Base-by-base conservation (phyloP, 2,797 vertebrate genomes). In the Oophaga sylvatica region DNA sequence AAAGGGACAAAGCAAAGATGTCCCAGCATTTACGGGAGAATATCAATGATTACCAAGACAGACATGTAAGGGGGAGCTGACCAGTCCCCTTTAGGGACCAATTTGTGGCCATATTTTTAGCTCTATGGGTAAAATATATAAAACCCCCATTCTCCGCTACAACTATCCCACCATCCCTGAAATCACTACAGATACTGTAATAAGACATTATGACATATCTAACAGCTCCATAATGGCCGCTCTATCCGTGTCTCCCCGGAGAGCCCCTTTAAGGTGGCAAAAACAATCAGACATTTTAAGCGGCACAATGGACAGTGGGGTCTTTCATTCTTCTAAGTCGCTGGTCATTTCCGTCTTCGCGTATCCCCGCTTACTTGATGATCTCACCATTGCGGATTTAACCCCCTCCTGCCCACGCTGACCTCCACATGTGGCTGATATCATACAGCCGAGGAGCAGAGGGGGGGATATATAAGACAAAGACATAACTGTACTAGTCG, bases 311-410 rank as follows among this genome's bases (percentile, higher is more conserved):
- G 68, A 87, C 81, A 89, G 84, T 71, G 77, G 53, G 4, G 35
- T 81, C 81, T 85, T 81, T 90, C 81, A 80, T 77, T 78, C 84
- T 83, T 82, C n/a, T 35, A 82, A 2, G 79, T 48, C 35, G 60
- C 22, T 79, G 15, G 65, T 88, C 81, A 84, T 84, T 80, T 84
- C 87, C 87, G n/a, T 65, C 71, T 56, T 31, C 45, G n/a, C 31
- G 2, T 19, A 35, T 17, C 80, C 86, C 80, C 80, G 68, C 84
- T 76, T 60, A 31, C 85, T 90, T 90, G 80, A 93, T 95, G 93
- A 94, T 91, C 91, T 95, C 93, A 95, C 90, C 45, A 88, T 80
- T 29, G 48, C 26, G n/a, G 56, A 80, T 71, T 84, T 71, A 88
- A 88, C 82, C 65, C 75, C 5, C 84, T 80, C 22, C 60, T 2